Conservation (phyloP, 2,113 vertebrate species). For the Taurulus bubalis region DNA sequence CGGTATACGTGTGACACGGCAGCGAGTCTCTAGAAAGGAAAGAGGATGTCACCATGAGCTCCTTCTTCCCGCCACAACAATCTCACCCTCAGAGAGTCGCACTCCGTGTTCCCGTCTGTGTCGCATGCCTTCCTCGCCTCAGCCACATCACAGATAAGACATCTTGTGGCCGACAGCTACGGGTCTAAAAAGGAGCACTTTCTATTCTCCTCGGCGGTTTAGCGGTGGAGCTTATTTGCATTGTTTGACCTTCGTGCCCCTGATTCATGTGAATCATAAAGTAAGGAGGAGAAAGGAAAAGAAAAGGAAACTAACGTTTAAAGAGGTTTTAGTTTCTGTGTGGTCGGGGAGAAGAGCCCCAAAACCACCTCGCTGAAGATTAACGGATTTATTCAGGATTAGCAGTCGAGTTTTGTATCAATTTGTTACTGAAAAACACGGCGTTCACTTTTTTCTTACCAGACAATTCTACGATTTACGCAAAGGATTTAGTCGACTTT, state of each 20-base stretch:
- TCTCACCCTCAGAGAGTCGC: background rate
- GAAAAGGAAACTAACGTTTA: background rate
- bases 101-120: slow-evolving; percentile 30
- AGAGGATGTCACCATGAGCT: slow-evolving; percentile 44
- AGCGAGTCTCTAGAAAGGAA: slow-evolving; percentile 56
- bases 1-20: slow-evolving; percentile 67
- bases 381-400: background rate
- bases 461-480: too few species aligned
- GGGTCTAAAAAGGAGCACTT: slow-evolving; percentile 27
- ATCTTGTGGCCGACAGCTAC: background rate
- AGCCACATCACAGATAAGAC: background rate
- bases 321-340: too few species aligned
- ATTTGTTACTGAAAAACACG: background rate
- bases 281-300: background rate
- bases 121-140: background rate
- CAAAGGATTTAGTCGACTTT: too few species aligned
- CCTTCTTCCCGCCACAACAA: slow-evolving; percentile 55
- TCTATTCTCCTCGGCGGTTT: slow-evolving; percentile 37
- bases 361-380: background rate
- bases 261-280: slow-evolving; percentile 31
- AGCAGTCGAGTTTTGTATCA: background rate
- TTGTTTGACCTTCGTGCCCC: background rate
- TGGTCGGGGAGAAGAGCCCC: background rate
- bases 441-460: background rate
- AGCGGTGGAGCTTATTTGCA: slow-evolving; percentile 11